Conservation (phyloP, 2,888 invertebrate species). For the Notodonta dromedarius region DNA sequence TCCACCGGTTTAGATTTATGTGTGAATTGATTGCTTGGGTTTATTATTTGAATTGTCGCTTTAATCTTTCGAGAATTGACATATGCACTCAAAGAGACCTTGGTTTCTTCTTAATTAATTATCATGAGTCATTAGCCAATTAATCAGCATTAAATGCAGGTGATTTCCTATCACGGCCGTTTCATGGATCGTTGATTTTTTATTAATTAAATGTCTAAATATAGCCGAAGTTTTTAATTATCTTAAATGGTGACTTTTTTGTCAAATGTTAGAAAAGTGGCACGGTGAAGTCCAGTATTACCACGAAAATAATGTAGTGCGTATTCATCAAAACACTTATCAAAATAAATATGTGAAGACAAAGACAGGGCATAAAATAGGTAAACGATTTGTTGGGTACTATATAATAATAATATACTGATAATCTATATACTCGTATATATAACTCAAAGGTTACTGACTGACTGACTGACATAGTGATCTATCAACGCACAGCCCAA, state of each 20-base stretch:
- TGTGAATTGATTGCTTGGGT: slow-evolving; percentile 9
- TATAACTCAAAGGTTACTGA: too few relatives aligned
- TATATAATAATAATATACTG: too few relatives aligned
- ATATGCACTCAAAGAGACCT: slow-evolving; percentile 7
- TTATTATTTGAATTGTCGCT: slow-evolving; percentile 12
- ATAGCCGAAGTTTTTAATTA: neutral
- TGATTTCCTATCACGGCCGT: slow-evolving; percentile 24
- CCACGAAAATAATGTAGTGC: too few relatives aligned
- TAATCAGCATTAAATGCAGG: slow-evolving; percentile 29
- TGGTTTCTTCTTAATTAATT: slow-evolving; percentile 11
- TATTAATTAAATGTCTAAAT: neutral
- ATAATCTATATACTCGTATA: too few relatives aligned
- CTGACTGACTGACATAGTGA: too few relatives aligned
- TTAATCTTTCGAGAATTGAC: slow-evolving; percentile 4
- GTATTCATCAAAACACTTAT: too few relatives aligned
- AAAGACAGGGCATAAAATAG: too few relatives aligned
- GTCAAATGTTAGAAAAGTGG: slow-evolving; percentile 5
- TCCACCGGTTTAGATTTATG: slow-evolving; percentile 17
- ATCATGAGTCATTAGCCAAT: slow-evolving; percentile 16
- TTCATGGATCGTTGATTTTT: neutral
- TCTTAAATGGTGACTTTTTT: slow-evolving; percentile 18
- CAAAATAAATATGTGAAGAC: too few relatives aligned
- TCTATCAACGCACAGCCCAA: too few relatives aligned
- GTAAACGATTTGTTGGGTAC: too few relatives aligned
- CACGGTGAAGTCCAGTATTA: slow-evolving; percentile 5